A percentile compares a stretch with the other conserved stretches of the same genome.
These are phyloP conservation scores for Teleogryllus occipitalis DNA, from an alignment of 1,140 invertebrate genomes.

Conservation along the genomic window DNA sequence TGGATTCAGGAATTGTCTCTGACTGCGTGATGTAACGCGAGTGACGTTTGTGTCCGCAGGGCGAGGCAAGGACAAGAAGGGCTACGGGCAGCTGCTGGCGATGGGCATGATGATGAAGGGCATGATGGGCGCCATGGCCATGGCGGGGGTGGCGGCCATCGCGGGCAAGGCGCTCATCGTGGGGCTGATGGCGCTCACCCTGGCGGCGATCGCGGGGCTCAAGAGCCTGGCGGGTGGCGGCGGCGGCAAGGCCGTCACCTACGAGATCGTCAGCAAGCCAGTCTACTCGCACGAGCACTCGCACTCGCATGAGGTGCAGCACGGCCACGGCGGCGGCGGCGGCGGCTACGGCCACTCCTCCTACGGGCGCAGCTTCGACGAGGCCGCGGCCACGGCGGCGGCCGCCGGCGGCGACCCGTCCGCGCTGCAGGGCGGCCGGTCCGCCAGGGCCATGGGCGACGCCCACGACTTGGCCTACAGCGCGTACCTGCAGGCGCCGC, in stretches of 20 bases:
- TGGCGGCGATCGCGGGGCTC: constrained; percentile 66
- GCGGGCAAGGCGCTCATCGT: constrained; percentile 81
- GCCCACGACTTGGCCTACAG: not conserved
- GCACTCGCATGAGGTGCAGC: constrained; percentile 61
- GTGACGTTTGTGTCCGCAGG: constrained; percentile 24
- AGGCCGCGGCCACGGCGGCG: not conserved
- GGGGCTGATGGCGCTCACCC: constrained; percentile 64
- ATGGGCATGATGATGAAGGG: constrained; percentile 45
- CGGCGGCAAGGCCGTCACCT: constrained; percentile 64
- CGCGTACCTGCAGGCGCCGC: not conserved
- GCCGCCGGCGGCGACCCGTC: not conserved
- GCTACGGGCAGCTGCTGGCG: constrained; percentile 36
- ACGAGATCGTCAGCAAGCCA: constrained; percentile 74
- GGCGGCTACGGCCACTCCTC: constrained; percentile 16
- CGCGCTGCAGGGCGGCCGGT: not conserved
- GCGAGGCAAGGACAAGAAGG: constrained; percentile 45
- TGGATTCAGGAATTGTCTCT: not conserved
- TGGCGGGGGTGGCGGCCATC: constrained; percentile 64
- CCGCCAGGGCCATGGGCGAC: not conserved
- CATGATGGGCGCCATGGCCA: constrained; percentile 61
- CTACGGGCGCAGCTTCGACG: constrained; percentile 18
- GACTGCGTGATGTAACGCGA: not conserved
- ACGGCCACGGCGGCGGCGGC: constrained; percentile 34
- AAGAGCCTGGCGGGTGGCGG: constrained; percentile 45
- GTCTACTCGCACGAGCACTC: constrained; percentile 61